phyloP scores from a whole-genome alignment of 2,888 invertebrate species.

The Limenitis camilla region DNA sequence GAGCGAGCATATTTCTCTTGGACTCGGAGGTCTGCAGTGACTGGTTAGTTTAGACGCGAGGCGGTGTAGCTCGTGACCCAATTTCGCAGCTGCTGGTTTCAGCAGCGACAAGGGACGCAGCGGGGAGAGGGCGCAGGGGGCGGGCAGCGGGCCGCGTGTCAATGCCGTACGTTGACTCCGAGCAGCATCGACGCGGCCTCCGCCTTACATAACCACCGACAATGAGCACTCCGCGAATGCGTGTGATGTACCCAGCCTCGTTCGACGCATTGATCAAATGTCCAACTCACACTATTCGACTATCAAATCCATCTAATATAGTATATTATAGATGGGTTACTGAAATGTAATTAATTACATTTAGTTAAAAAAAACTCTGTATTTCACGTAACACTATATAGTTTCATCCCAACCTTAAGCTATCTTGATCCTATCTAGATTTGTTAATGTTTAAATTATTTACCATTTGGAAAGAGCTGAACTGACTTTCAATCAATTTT shows the following conservation, averaged over 20 bases:
- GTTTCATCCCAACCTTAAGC: no score
- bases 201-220: conserved; percentile 73
- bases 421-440: no score
- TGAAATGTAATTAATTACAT: no score
- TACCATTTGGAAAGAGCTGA: neutral
- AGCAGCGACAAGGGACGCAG: conserved; percentile 58
- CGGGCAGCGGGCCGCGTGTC: conserved; percentile 64
- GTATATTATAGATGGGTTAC: no score
- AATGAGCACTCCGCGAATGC: conserved; percentile 61
- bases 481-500: neutral
- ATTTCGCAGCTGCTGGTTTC: conserved; percentile 74
- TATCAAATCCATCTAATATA: no score
- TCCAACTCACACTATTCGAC: conserved; percentile 3
- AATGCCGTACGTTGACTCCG: conserved; percentile 74
- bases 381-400: no score
- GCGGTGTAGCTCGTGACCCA: conserved; percentile 67
- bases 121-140: conserved; percentile 37
- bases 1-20: conserved; percentile 19
- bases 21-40: conserved; percentile 30
- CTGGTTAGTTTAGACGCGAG: conserved; percentile 56
- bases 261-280: conserved; percentile 18
- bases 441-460: neutral
- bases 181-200: conserved; percentile 68
- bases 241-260: conserved; percentile 50
- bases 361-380: no score